Percentiles rank a stretch among this genome's conserved stretches.
phyloP scores from a whole-genome alignment of 2,113 vertebrate species.

The Odontesthes bonariensis region DNA sequence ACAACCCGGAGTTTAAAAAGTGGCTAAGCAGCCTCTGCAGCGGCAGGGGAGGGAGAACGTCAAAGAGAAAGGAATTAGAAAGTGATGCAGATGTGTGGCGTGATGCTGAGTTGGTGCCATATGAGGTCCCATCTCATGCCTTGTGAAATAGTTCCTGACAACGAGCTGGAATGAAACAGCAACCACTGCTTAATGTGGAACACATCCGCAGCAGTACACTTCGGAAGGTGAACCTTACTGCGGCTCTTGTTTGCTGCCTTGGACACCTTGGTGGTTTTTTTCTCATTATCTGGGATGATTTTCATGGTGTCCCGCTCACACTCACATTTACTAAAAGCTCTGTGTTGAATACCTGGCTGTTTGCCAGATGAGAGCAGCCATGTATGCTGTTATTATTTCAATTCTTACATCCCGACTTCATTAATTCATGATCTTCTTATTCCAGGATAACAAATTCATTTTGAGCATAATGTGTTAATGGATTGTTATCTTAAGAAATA shows the following conservation, averaged over 20 bases:
- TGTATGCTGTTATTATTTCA: neutral
- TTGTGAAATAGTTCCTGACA: too few relatives aligned
- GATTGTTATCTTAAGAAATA: neutral
- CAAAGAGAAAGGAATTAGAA: slow-evolving; percentile 3
- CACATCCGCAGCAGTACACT: too few relatives aligned
- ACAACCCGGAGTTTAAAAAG: slow-evolving; percentile 8
- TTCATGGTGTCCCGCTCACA: too few relatives aligned
- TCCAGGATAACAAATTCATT: neutral
- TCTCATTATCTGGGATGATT: too few relatives aligned
- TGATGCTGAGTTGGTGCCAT: slow-evolving; percentile 4
- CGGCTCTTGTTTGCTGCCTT: too few relatives aligned
- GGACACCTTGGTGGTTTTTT: too few relatives aligned
- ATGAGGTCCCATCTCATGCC: neutral
- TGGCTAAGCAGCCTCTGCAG: slow-evolving; percentile 2
- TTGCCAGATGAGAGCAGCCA: neutral
- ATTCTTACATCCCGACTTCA: neutral
- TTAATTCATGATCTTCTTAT: neutral
- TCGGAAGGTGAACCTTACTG: too few relatives aligned
- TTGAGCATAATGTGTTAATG: neutral
- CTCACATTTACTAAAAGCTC: neutral
- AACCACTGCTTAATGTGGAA: too few relatives aligned
- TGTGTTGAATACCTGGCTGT: neutral
- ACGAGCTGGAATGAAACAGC: too few relatives aligned
- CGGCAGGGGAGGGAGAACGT: neutral
- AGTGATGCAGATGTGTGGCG: slow-evolving; percentile 10